Conservation (phyloP, 2,797 vertebrate genomes). For the Epinephelus awoara region DNA sequence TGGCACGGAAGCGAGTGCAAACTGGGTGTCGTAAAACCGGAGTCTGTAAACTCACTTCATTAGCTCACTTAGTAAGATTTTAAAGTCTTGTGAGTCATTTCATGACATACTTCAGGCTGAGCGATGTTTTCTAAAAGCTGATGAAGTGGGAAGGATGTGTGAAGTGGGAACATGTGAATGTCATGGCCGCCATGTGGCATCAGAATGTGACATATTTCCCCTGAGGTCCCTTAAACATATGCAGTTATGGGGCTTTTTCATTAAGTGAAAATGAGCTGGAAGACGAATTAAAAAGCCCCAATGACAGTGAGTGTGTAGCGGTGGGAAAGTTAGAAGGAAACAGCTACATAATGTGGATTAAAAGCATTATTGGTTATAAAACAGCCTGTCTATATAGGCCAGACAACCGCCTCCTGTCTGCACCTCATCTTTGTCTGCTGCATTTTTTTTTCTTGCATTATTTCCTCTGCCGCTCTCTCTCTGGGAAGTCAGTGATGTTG, state of each 20-base stretch:
- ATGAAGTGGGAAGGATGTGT: constrained; percentile 52
- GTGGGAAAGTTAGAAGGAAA: constrained; percentile 5
- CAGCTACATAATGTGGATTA: constrained; percentile 37
- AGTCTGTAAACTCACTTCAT: constrained; percentile 63
- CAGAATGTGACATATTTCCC: constrained; percentile 44
- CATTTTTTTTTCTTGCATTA: constrained; percentile 45
- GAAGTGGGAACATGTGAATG: constrained; percentile 58
- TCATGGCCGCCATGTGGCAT: constrained; percentile 43
- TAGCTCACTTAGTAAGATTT: constrained; percentile 29
- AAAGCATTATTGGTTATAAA: constrained; percentile 61
- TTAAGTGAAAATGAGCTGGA: constrained; percentile 24
- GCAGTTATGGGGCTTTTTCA: constrained; percentile 18
- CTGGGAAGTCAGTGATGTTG: constrained; percentile 73
- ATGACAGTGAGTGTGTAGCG: constrained; percentile 30
- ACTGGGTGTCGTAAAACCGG: constrained; percentile 31
- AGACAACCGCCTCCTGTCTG: constrained; percentile 65
- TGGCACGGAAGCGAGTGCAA: constrained; percentile 14
- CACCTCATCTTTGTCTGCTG: constrained; percentile 65
- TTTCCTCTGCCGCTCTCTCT: constrained; percentile 59
- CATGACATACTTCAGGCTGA: constrained; percentile 41
- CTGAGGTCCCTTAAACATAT: constrained; percentile 11
- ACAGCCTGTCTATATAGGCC: constrained; percentile 51
- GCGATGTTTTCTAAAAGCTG: constrained; percentile 44
- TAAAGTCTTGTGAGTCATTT: constrained; percentile 31
- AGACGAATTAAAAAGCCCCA: neutral